phyloP scores from a whole-genome alignment of 2,888 invertebrate species.

The Sialis fuliginosa region DNA sequence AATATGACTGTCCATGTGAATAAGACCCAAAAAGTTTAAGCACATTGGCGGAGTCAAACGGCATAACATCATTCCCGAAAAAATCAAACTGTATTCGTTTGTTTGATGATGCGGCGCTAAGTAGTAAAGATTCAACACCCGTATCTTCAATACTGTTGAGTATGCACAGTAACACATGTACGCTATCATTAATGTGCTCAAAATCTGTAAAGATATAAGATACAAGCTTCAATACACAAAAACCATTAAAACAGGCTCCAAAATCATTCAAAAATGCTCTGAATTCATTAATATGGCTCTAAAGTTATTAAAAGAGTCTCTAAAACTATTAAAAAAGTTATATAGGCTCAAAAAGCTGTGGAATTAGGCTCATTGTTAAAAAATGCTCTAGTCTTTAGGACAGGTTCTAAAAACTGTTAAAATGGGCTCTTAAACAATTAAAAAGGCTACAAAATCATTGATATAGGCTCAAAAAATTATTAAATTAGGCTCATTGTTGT shows the following conservation, averaged over 20 bases:
- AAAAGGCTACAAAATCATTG: too few species aligned
- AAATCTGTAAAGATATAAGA: conserved; percentile 37
- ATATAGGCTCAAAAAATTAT: too few species aligned
- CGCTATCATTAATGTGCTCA: conserved; percentile 79
- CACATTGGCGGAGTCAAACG: conserved; percentile 96
- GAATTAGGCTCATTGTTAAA: too few species aligned
- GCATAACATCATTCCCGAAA: conserved; percentile 96
- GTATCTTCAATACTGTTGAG: conserved; percentile 91
- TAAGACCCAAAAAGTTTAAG: conserved; percentile 90
- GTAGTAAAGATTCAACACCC: conserved; percentile 91
- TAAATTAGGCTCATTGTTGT: too few species aligned
- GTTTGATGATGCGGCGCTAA: conserved; percentile 96
- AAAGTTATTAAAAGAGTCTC: background rate
- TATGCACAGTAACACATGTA: conserved; percentile 97
- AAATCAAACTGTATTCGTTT: conserved; percentile 95
- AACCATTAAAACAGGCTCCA: too few species aligned
- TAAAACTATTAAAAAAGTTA: background rate
- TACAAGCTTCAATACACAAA: background rate
- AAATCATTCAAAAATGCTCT: too few species aligned
- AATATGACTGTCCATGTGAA: conserved; percentile 95
- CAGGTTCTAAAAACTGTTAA: too few species aligned
- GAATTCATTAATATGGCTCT: too few species aligned
- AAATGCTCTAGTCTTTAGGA: too few species aligned
- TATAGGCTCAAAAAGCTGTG: too few species aligned
- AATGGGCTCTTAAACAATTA: too few species aligned